Evolutionary conservation across 1,140 invertebrate genomes (phyloP).

Genomic region (Eufriesea mexicana): DNA sequence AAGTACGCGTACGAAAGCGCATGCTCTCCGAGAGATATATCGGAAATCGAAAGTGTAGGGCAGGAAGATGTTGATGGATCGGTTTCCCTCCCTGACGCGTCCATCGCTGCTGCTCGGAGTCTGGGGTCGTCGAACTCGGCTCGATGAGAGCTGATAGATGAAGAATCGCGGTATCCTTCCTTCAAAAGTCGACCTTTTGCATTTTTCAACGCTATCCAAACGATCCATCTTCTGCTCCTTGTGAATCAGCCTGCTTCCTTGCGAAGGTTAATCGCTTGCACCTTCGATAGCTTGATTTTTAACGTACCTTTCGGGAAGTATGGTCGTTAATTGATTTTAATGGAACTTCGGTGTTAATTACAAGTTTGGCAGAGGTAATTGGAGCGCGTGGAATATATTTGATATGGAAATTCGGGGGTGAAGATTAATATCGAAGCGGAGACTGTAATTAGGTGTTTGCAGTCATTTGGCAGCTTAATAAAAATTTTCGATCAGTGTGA

Average conservation of each 20-base stretch:
- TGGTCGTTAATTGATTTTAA: too few relatives aligned
- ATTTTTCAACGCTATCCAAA: too few relatives aligned
- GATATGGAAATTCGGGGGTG: too few relatives aligned
- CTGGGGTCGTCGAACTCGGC: background rate
- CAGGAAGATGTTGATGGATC: background rate
- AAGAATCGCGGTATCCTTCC: background rate
- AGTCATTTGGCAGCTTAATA: too few relatives aligned
- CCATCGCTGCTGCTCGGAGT: background rate
- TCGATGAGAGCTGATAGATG: background rate
- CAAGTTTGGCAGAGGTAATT: too few relatives aligned
- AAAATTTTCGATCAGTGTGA: too few relatives aligned
- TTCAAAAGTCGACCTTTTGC: background rate
- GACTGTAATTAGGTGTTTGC: too few relatives aligned
- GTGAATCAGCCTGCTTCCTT: too few relatives aligned
- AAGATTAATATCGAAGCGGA: too few relatives aligned
- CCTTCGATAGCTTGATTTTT: background rate
- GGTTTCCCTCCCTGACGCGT: background rate
- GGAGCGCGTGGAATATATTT: too few relatives aligned
- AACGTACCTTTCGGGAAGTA: background rate
- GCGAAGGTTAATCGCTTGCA: background rate
- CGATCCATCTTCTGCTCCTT: background rate
- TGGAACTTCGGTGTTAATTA: background rate
- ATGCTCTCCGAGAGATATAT: background rate
- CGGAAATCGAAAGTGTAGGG: conserved; percentile 35
- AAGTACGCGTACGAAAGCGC: background rate